Base-by-base conservation (phyloP, 2,797 vertebrate genomes). In the Chelonia mydas region DNA sequence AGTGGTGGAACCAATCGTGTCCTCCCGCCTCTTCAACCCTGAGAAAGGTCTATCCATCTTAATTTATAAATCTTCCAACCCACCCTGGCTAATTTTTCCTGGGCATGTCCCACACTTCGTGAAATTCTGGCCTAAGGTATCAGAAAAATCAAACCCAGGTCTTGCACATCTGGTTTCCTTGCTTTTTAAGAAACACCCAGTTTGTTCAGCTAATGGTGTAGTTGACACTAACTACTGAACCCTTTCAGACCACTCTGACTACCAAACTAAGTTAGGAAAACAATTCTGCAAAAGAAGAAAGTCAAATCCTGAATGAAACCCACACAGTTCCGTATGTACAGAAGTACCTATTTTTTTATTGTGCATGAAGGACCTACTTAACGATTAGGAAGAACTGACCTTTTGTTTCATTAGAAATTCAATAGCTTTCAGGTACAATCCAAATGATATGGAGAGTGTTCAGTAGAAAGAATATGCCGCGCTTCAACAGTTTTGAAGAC, bases 391-490 rank as follows among this genome's bases (percentile, higher is more conserved):
- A 84, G 50, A 90, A 87, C 11, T 21, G 50, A 84, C 21, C 47
- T 88, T 91, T 92, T 85, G 37, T 65, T 89, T 83, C 59, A 85
- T 78, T 89, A 1, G 0, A 28, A 88, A 91, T 1, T 45, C 72
- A 92, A 86, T 11, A 80, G 23, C 31, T 96, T 92, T 83, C 80
- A 85, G 87, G 50, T 92, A 91, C 59, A 85, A 88, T 91, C 50
- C 91, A 51, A 87, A 54, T 78, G 51, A 81, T 89, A 45, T 86
- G 83, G 15, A 11, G 41, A 79, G 49, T 33, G 78, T 80, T 59
- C 55, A 81, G 50, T 90, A 83, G 65, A 81, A 57, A 84, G 65
- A 80, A 57, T 17, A 2, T 61, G 85, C 86, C 86, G 33, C 37
- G 88, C 79, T 84, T 51, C 54, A 9, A 31, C 54, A 33, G 53